Evolutionary conservation across 2,797 vertebrate species (phyloP), one percentile per base, ranked within the genome.

Genomic region (Xenopus petersii): DNA sequence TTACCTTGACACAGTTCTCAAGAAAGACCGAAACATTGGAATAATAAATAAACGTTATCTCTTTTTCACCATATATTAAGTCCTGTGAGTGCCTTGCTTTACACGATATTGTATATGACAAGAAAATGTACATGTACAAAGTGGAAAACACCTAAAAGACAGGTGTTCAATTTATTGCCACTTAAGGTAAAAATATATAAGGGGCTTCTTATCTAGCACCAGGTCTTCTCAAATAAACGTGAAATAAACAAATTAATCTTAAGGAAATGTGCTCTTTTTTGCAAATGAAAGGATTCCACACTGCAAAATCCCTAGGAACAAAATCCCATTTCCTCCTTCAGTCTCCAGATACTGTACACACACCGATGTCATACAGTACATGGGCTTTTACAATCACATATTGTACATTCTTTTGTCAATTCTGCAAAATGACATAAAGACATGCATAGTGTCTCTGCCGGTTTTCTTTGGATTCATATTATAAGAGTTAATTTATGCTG

Each of bases 201-300:
- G 76, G 80, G 80, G 83, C 85, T 87, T 64, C 73, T 81, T 74
- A 84, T 60, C 75, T 81, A 74, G 74, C 80, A 83, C 66, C n/a
- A 77, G 76, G 81, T 78, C 59, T 75, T 64, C 58, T 54, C 75
- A 70, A 56, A 73, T 77, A 79, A 63, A 62, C 60, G n/a, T 82
- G 86, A 30, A 85, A 79, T 89, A 74, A 81, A 84, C 83, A 82
- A 82, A 84, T 85, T 85, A 54, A 69, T 68, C 80, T 82, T 30
- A 30, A 30, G 4, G 26, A 30, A 30, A 30, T 75, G 67, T 67
- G 62, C 49, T 65, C 55, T 48, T 71, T 67, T 60, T 56, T 75
- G 36, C 36, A 63, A 73, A 61, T 64, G 74, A 79, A 84, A 81
- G 55, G 74, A 12, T 47, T 80, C 69, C 12, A 7, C 65, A 71